A percentile compares a stretch with the other conserved stretches of the same genome.
These are phyloP conservation scores for Ips nitidus DNA, from an alignment of 1,140 invertebrate species.

Conservation along the genomic window DNA sequence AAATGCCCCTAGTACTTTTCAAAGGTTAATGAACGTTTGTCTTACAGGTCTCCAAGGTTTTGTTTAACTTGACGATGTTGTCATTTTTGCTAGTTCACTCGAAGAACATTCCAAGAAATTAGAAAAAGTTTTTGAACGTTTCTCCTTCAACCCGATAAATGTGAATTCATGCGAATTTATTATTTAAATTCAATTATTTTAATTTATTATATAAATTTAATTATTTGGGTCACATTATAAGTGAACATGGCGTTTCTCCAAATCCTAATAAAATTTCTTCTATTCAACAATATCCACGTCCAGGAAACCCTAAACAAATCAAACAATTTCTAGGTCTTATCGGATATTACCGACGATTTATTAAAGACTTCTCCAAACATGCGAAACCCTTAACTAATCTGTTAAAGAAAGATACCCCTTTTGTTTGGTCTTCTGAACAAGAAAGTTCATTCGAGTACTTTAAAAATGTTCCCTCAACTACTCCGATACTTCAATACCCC, in stretches of 20 bases:
- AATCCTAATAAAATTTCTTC: constrained; percentile 51
- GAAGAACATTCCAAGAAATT: constrained; percentile 38
- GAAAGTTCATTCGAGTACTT: constrained; percentile 50
- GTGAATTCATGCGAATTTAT: constrained; percentile 49
- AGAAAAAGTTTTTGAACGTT: constrained; percentile 21
- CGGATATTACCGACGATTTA: constrained; percentile 39
- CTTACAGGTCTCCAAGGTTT: constrained; percentile 48
- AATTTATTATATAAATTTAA: no score
- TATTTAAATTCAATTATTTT: constrained; percentile 3
- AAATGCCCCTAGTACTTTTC: constrained; percentile 48
- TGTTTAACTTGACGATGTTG: constrained; percentile 52
- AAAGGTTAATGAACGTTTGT: constrained; percentile 47
- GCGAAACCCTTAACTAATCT: constrained; percentile 36
- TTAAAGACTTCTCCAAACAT: constrained; percentile 31
- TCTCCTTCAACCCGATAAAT: constrained; percentile 48
- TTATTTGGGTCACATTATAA: constrained; percentile 47
- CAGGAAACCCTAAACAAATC: constrained; percentile 45
- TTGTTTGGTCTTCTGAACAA: constrained; percentile 19
- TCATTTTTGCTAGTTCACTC: constrained; percentile 48
- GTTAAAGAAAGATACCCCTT: constrained; percentile 32
- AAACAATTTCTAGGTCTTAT: constrained; percentile 53
- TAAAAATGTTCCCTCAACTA: constrained; percentile 49
- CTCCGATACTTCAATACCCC: constrained; percentile 50
- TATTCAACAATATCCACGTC: constrained; percentile 49
- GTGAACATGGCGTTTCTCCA: constrained; percentile 50